A percentile compares a stretch with the other conserved stretches of the same genome.
Conservation (phyloP, 2,113 vertebrate species). For the Raja brachyura region DNA sequence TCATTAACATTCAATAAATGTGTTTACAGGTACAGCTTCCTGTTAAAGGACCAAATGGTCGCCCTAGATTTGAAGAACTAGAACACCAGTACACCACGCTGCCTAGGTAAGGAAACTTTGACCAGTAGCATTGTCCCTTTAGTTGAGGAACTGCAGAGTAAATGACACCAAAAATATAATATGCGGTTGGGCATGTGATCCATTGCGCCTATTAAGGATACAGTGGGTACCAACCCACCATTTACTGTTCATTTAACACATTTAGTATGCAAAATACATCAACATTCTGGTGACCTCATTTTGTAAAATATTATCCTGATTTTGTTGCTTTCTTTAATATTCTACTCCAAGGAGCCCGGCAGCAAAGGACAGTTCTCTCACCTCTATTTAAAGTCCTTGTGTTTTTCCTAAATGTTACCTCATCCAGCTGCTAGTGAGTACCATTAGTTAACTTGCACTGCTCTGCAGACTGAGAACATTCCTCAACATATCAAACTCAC, state of each 20-base stretch:
- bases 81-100: slow-evolving; percentile 68
- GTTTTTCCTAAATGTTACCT: neutral
- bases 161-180: neutral
- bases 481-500: neutral
- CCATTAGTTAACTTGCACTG: neutral
- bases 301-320: neutral
- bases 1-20: slow-evolving; percentile 37
- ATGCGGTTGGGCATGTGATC: neutral
- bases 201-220: neutral
- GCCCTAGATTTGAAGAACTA: slow-evolving; percentile 66
- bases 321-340: neutral
- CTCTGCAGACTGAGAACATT: neutral
- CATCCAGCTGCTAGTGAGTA: neutral
- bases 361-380: neutral
- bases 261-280: neutral
- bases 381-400: neutral
- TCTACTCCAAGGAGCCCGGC: neutral
- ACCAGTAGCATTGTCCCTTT: neutral
- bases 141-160: neutral
- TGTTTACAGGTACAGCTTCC: slow-evolving; percentile 67
- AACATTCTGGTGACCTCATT: neutral
- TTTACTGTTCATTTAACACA: neutral
- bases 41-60: slow-evolving; percentile 68
- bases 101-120: slow-evolving; percentile 66
- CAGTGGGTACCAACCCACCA: neutral